Evolutionary conservation across 2,888 invertebrate species (phyloP).

Genomic region (Leistus spinibarbis): DNA sequence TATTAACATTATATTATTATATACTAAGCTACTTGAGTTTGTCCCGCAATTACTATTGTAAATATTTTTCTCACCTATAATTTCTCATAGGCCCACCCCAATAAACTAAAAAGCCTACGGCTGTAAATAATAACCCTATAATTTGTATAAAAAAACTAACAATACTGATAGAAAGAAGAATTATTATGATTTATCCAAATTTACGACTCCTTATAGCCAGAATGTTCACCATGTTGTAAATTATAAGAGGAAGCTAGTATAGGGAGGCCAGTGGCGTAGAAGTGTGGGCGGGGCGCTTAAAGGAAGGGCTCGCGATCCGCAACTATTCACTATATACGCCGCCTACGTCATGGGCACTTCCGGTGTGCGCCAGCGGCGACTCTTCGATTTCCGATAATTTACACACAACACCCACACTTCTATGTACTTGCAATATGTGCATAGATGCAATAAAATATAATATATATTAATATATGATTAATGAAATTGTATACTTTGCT

Average conservation of each 20-base stretch:
- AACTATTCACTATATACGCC: conserved; percentile 5
- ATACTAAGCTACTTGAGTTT: too few species aligned
- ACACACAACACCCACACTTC: background rate
- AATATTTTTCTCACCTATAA: too few species aligned
- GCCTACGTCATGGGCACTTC: background rate
- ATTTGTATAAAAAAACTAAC: too few species aligned
- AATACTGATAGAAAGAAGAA: too few species aligned
- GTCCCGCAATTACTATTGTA: too few species aligned
- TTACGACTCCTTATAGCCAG: too few species aligned
- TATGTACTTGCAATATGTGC: background rate
- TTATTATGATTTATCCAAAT: too few species aligned
- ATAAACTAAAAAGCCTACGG: too few species aligned
- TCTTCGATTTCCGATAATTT: conserved; percentile 19
- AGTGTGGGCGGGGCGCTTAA: background rate
- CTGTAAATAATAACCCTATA: too few species aligned
- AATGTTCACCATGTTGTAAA: background rate
- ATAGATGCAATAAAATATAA: background rate
- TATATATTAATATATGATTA: background rate
- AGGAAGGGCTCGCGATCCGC: background rate
- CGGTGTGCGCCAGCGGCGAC: background rate
- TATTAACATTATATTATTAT: too few species aligned
- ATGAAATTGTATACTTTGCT: background rate
- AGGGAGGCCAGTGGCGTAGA: background rate
- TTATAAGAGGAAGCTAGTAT: background rate
- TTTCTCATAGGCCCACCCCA: too few species aligned